Conservation (phyloP, 2,888 invertebrate species). For the Netelia melanura region DNA sequence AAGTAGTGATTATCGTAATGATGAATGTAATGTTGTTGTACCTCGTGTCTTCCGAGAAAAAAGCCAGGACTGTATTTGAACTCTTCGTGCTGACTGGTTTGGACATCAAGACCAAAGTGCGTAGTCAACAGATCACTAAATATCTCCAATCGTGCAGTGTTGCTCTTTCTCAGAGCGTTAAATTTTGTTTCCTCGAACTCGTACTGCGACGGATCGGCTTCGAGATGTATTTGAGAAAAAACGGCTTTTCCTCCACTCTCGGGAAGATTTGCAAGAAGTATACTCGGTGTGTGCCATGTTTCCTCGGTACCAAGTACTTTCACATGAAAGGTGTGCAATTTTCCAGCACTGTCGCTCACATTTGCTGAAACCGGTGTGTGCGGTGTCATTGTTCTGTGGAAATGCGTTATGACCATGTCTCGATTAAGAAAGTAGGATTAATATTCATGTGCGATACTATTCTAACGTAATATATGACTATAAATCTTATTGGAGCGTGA, state of each 20-base stretch:
- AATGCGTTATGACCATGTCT: not conserved
- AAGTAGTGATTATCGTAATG: constrained; percentile 8
- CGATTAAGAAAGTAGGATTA: not conserved
- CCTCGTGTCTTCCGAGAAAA: constrained; percentile 94
- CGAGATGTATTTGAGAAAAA: constrained; percentile 94
- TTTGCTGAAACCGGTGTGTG: constrained; percentile 79
- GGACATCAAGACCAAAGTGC: constrained; percentile 89
- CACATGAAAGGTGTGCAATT: constrained; percentile 90
- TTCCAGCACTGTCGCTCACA: constrained; percentile 84
- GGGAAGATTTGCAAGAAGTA: constrained; percentile 89
- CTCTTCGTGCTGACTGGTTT: constrained; percentile 77
- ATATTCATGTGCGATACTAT: too few relatives aligned
- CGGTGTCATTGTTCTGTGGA: constrained; percentile 69
- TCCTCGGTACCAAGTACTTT: constrained; percentile 93
- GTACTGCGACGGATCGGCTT: constrained; percentile 90
- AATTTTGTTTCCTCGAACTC: constrained; percentile 88
- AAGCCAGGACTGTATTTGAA: constrained; percentile 88
- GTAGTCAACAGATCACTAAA: constrained; percentile 90
- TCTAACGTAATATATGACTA: too few relatives aligned
- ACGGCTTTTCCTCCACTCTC: constrained; percentile 90
- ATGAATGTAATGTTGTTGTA: constrained; percentile 81
- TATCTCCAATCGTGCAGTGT: constrained; percentile 91
- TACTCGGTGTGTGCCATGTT: constrained; percentile 94
- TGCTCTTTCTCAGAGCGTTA: constrained; percentile 87
- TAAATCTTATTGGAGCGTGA: too few relatives aligned